Evolutionary conservation across 37 sponge, comb jelly and placozoan species (phyloP), one percentile per base, ranked within the genome.

Genomic region (Amphimedon queenslandica): DNA sequence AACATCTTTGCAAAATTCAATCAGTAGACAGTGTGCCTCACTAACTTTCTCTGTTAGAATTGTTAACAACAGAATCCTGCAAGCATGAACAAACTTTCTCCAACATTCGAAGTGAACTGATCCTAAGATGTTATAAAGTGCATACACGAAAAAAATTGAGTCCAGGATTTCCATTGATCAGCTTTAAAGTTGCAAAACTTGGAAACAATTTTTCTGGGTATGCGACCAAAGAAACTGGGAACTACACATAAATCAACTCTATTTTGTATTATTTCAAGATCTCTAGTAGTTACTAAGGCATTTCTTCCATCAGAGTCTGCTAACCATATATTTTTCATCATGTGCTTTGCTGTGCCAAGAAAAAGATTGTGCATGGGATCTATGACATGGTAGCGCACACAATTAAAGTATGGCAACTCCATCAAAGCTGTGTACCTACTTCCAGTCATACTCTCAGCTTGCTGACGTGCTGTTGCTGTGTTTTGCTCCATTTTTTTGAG

Each of bases 81-180:
- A 81, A 28, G 82, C 88, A 57, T 42, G 74, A 0, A 87, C 88
- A 78, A 73, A 87, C 60, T 80, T 20, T 4, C 73, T 55, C 88
- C 88, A 87, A 25, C 78, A 78, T 11, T 60, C 27, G 21, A 72
- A 67, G 30, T 81, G 68, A 0, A 56, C 42, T 32, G 35, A 1
- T 33, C 75, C 72, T 4, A 87, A 37, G 25, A 77, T 77, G 0
- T 42, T 56, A 40, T 81, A 47, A 20, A 81, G 32, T 30, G 66
- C 39, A n/a, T 77, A 35, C 13, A 77, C 58, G 29, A 82, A 87
- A 60, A 72, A 2, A 81, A 64, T 24, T 63, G 57, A 33, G 64
- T 82, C 88, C 88, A 87, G 33, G 40, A 77, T 23, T 53, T 70
- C 88, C 88, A 87, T 66, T 87, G 82, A 53, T 81, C 73, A 36